These are phyloP conservation scores for Entomyzon cyanotis DNA, from an alignment of 2,113 vertebrate species.

Conservation along the genomic window DNA sequence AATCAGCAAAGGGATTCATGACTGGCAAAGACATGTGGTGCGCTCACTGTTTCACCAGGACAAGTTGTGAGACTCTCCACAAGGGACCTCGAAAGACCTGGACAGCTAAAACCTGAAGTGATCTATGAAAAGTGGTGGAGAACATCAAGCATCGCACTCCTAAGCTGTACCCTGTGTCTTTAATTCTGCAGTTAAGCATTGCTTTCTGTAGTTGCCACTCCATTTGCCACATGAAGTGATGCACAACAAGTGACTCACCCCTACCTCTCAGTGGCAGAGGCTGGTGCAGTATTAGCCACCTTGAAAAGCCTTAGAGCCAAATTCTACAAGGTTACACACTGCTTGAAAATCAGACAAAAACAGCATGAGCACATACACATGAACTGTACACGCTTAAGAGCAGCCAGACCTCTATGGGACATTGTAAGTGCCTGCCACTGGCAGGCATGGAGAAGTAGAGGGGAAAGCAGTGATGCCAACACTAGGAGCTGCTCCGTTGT, in stretches of 20 bases:
- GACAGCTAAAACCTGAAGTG: not conserved
- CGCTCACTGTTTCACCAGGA: not conserved
- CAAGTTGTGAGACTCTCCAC: not conserved
- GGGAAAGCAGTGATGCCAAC: not conserved
- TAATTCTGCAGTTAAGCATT: not conserved
- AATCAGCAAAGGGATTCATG: not conserved
- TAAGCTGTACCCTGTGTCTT: not conserved
- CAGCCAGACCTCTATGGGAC: not conserved
- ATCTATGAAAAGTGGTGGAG: not conserved
- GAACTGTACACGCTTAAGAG: not conserved
- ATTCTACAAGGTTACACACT: not conserved
- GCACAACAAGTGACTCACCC: not conserved
- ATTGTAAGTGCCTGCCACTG: not conserved
- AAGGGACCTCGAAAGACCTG: not conserved
- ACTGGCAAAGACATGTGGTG: not conserved
- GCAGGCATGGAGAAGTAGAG: not conserved
- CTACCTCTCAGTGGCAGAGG: not conserved
- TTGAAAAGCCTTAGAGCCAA: not conserved
- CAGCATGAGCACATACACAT: not conserved
- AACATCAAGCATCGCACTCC: not conserved
- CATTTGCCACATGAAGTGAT: not conserved
- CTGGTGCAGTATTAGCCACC: not conserved
- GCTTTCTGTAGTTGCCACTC: not conserved
- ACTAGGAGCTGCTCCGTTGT: not conserved
- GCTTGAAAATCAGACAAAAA: not conserved